Evolutionary conservation across 2,888 invertebrate species (phyloP), one percentile per base, ranked within the genome.

Genomic region (Empis livida): DNA sequence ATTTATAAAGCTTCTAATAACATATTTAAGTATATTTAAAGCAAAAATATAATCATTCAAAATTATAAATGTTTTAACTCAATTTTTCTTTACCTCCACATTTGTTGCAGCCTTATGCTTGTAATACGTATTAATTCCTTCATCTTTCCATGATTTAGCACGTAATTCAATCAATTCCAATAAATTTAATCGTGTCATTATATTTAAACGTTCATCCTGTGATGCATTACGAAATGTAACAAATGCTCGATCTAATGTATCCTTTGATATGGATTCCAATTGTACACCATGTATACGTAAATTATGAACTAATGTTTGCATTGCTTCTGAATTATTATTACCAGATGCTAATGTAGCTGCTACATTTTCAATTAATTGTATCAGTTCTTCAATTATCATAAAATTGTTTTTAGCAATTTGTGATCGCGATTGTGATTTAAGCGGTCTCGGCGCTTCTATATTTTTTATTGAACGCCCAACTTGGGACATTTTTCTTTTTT

Each of bases 111-210:
- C 77, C 65, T 78, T 78, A 59, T 78, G 76, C 65, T 79, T 81
- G 65, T 91, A 92, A 70, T 91, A 92, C 61, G 82, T 80, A 69
- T 81, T 83, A 75, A 88, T 82, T 59, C 85, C 82, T 67, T 88
- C 86, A 56, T 84, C 82, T 64, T 85, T 82, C 94, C 94, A 94
- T 63, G 85, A 82, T 71, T 87, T 87, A 53, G 93, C 93, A 65
- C 94, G 78, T 63, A 94, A 73, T 73, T 95, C 94, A 60, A 95
- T 90, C 53, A 94, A 75, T 73, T 94, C 92, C 65, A 95, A 80
- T 61, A 94, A 77, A 70, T 88, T 84, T 63, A 90, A 78, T 70
- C 92, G 79, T 60, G 88, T 86, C 69, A 85, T 80, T 65, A 85
- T 79, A 65, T 90, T 90, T 61, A 93, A 74, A 67, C 83, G 79